Percentiles rank a stretch among this genome's conserved stretches.
Evolutionary conservation across 1,140 invertebrate genomes (phyloP).

Genomic region (Propsilocerus akamusi): DNA sequence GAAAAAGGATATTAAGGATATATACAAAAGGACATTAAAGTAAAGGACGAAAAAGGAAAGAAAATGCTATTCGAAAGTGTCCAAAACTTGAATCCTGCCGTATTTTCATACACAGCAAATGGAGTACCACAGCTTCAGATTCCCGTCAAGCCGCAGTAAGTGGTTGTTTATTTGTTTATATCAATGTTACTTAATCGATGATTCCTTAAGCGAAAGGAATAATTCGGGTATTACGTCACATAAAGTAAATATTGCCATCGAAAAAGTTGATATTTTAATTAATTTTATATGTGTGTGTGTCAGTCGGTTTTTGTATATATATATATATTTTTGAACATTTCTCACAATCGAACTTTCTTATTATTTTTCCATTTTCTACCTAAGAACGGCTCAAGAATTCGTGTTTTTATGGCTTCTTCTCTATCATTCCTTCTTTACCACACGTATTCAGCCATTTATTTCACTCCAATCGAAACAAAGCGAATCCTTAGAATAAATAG

Average conservation of each 20-base stretch:
- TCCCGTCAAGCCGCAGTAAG: not conserved
- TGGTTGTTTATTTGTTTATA: conserved; percentile 1
- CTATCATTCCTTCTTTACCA: no score
- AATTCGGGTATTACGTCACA: not conserved
- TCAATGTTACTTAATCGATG: not conserved
- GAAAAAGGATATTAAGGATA: not conserved
- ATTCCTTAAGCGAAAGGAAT: not conserved
- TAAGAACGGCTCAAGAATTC: no score
- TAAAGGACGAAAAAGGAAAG: not conserved
- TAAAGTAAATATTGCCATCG: not conserved
- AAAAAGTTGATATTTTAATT: not conserved
- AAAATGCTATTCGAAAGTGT: not conserved
- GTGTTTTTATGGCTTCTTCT: no score
- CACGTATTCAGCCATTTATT: no score
- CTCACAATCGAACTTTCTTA: no score
- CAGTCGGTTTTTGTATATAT: not conserved
- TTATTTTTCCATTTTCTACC: no score
- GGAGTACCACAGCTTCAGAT: not conserved
- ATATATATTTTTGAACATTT: no score
- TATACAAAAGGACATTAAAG: not conserved
- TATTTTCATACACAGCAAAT: not conserved
- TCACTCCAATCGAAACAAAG: no score
- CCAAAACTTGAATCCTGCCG: not conserved
- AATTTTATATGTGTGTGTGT: not conserved
- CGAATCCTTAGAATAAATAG: not conserved